Base-by-base conservation (phyloP, 2,113 vertebrate genomes). In the Lethenteron camtschaticum region DNA sequence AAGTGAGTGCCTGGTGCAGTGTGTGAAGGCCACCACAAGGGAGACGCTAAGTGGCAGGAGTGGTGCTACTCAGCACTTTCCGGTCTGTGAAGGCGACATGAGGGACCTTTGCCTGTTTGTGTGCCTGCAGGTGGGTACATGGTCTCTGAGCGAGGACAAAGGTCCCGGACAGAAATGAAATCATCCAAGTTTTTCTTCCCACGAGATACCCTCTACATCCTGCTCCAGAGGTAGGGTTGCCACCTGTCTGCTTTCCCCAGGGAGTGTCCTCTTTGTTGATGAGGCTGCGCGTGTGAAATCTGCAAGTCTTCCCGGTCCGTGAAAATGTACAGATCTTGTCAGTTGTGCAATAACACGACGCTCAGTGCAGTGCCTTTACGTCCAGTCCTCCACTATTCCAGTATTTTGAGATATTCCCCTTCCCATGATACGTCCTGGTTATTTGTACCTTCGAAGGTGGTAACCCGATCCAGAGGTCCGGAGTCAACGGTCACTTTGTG, bases 191-290 rank as follows among this genome's bases (percentile, higher is more conserved):
- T 16, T 66, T 66, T 66, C 10, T 66, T 66, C 63, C 63, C 63
- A 24, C n/a, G 24, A 24, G 63, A 66, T 16, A 66, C 63, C 24
- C 24, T 66, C 24, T 24, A 24, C 10, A 66, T 66, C 24, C 63
- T 66, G 63, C 63, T 66, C 63, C 63, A 66, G 24, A 66, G 63
- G 63, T 66, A 11, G 10, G 63, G n/a, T 11, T n/a, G 63, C 63
- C n/a, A n/a, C 63, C 41, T 41, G 41, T 41, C 63, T 24, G 24
- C 24, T 66, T 66, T 66, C 9, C 24, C n/a, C 63, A 66, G n/a
- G 63, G 9, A 66, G n/a, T 66, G n/a, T n/a, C n/a, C n/a, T 66
- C n/a, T 66, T 66, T 66, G 63, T 24, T 66, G 3, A n/a, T 16
- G 24, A n/a, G 10, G 24, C 10, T 66, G n/a, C 63, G n/a, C 9